Evolutionary conservation across 2,797 vertebrate species (phyloP).

Genomic region (Tokudaia tokunoshimensis): DNA sequence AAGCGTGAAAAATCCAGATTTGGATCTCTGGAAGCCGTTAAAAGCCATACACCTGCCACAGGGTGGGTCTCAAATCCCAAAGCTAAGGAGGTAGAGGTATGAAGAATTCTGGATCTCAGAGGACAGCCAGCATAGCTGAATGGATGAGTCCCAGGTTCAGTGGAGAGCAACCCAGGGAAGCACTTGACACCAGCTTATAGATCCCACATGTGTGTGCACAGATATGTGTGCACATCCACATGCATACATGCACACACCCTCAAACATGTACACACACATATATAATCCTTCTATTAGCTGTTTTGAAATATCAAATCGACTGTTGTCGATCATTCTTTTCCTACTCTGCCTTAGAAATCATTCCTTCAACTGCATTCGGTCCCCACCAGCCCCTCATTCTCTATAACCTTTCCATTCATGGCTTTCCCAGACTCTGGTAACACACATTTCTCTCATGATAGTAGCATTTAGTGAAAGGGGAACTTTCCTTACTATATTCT

Average conservation of each 20-base stretch:
- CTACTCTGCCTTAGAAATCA: neutral
- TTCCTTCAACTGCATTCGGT: neutral
- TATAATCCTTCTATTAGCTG: neutral
- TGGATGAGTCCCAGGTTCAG: neutral
- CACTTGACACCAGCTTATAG: neutral
- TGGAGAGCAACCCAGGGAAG: neutral
- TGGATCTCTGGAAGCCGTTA: neutral
- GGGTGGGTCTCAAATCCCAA: neutral
- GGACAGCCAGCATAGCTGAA: neutral
- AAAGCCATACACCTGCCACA: neutral
- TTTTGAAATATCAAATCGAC: neutral
- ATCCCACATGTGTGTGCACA: neutral
- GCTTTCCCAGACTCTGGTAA: neutral
- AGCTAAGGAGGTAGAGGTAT: neutral
- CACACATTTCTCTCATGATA: neutral
- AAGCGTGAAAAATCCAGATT: neutral
- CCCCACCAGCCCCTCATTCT: no score
- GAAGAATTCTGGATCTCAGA: neutral
- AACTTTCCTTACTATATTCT: neutral
- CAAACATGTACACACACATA: neutral
- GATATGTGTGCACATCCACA: no score
- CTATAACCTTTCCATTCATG: accelerated
- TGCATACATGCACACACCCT: neutral
- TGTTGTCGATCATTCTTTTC: neutral
- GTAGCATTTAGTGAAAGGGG: neutral